Evolutionary conservation across 2,113 vertebrate species (phyloP).

Genomic region (Ceratotherium simum): DNA sequence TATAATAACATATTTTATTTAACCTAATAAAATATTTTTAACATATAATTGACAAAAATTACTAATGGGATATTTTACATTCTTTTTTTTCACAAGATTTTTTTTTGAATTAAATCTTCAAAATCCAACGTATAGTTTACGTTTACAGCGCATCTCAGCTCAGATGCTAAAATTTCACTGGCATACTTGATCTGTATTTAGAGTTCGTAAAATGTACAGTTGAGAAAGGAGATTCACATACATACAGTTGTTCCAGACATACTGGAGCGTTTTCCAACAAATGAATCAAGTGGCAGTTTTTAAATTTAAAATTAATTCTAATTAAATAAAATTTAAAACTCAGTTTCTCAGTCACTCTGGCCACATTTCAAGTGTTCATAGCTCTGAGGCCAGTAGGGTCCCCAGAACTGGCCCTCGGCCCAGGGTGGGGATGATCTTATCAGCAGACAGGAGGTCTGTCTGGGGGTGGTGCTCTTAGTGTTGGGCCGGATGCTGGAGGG

Average conservation of each 20-base stretch:
- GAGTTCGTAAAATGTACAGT: not conserved
- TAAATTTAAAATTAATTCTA: not conserved
- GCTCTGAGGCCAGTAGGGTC: not conserved
- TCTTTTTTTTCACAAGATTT: not conserved
- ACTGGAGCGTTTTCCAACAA: not conserved
- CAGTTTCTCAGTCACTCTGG: not conserved
- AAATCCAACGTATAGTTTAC: not conserved
- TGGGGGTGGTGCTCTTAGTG: rapidly evolving
- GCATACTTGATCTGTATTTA: not conserved
- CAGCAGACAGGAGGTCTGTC: not conserved
- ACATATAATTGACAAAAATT: not conserved
- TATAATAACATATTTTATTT: not conserved
- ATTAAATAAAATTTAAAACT: not conserved
- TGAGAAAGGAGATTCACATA: not conserved
- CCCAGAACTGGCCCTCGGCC: not conserved
- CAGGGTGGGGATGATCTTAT: rapidly evolving
- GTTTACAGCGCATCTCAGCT: not conserved
- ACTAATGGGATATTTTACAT: not conserved
- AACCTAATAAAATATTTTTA: not conserved
- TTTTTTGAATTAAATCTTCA: not conserved
- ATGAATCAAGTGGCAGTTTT: not conserved
- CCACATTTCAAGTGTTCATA: no score
- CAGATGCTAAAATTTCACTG: not conserved
- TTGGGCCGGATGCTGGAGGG: not conserved
- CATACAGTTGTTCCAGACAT: not conserved